Percentiles rank a stretch among this genome's conserved stretches.
These are phyloP conservation scores for Neuroscelio doddi DNA, from an alignment of 2,888 invertebrate species.

Conservation along the genomic window DNA sequence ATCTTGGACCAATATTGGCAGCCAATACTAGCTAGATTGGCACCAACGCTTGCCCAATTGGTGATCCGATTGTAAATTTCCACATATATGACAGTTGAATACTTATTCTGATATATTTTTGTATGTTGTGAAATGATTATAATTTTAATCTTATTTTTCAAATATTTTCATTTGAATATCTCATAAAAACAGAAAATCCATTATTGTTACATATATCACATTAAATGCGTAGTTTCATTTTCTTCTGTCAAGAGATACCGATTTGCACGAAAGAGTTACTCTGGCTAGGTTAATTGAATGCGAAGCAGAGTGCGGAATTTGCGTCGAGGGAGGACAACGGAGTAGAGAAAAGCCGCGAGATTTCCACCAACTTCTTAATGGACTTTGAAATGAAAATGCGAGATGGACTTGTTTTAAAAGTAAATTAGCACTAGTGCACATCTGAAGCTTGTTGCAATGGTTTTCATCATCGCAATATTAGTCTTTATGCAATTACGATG, in stretches of 20 bases:
- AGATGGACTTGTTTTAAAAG: conserved; percentile 46
- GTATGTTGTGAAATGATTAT: too few relatives aligned
- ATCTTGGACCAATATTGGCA: too few relatives aligned
- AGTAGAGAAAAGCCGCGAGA: conserved; percentile 46
- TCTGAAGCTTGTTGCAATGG: conserved; percentile 23
- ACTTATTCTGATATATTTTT: too few relatives aligned
- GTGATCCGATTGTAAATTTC: too few relatives aligned
- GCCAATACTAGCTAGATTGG: too few relatives aligned
- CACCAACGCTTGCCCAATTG: too few relatives aligned
- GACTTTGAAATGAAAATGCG: conserved; percentile 48
- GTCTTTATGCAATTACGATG: too few relatives aligned
- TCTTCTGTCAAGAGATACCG: conserved; percentile 12
- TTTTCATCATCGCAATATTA: conserved; percentile 22
- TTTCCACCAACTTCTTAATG: conserved; percentile 47
- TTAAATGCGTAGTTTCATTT: conserved; percentile 22
- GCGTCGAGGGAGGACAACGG: conserved; percentile 34
- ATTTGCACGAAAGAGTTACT: conserved; percentile 27
- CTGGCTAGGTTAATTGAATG: conserved; percentile 41
- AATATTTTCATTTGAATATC: too few relatives aligned
- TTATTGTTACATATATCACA: conserved; percentile 17
- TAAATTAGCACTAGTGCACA: conserved; percentile 34
- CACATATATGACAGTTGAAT: too few relatives aligned
- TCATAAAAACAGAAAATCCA: too few relatives aligned
- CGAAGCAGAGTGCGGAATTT: conserved; percentile 37
- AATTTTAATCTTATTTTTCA: too few relatives aligned